These are phyloP conservation scores for Melanaphis sacchari DNA, from an alignment of 1,140 invertebrate genomes.

Conservation along the genomic window DNA sequence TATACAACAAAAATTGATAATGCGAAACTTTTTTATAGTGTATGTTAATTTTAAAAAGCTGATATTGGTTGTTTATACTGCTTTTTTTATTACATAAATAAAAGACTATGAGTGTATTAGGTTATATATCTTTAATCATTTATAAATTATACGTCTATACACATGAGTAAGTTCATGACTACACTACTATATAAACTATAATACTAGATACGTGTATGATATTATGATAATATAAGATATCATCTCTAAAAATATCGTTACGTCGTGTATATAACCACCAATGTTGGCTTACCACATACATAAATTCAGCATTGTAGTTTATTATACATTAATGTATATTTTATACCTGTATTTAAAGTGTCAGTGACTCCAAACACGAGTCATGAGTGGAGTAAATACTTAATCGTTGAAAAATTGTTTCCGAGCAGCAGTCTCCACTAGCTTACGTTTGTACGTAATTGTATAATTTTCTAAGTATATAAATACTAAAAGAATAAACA, in stretches of 20 bases:
- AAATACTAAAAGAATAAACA: neutral
- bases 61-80: neutral
- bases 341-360: neutral
- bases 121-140: neutral
- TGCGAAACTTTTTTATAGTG: neutral
- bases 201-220: neutral
- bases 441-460: neutral
- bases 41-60: neutral
- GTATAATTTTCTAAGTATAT: neutral
- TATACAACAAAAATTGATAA: neutral
- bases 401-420: neutral
- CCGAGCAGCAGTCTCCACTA: neutral
- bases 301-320: neutral
- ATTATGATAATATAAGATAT: neutral
- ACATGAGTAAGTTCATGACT: conserved; percentile 12
- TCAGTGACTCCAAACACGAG: neutral
- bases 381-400: neutral
- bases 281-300: neutral
- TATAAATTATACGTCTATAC: neutral
- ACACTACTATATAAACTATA: no score
- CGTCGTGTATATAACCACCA: neutral
- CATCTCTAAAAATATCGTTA: neutral
- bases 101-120: neutral
- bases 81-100: neutral
- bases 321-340: neutral